phyloP scores from a whole-genome alignment of 2,797 vertebrate species.

The Rhynchotus rufescens region DNA sequence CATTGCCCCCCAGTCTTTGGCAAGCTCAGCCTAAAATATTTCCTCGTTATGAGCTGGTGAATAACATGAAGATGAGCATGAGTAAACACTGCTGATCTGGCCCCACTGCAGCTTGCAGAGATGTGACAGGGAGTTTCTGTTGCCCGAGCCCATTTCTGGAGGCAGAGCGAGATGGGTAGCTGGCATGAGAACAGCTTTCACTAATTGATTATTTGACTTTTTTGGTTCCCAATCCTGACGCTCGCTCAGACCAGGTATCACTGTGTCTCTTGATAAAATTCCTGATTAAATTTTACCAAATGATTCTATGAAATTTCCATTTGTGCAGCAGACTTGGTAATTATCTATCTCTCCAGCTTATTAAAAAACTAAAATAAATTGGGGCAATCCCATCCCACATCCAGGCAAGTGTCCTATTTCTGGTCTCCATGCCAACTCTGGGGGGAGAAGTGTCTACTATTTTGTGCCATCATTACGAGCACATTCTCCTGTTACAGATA shows the following conservation, averaged over 20 bases:
- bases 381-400: slow-evolving; percentile 32
- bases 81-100: not conserved
- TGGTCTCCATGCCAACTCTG: slow-evolving; percentile 54
- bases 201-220: slow-evolving; percentile 31
- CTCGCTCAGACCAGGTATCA: not conserved
- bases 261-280: slow-evolving; percentile 1
- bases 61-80: not conserved
- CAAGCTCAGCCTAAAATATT: not conserved
- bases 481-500: slow-evolving; percentile 52
- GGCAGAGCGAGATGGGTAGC: not conserved
- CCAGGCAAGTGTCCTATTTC: slow-evolving; percentile 29
- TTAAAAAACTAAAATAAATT: slow-evolving; percentile 59
- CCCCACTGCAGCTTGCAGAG: not conserved
- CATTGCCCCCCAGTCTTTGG: not conserved
- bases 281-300: slow-evolving; percentile 18
- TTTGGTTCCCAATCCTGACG: not conserved
- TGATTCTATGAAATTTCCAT: not conserved
- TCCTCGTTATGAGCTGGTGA: not conserved
- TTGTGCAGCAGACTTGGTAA: not conserved
- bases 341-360: slow-evolving; percentile 19
- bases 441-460: slow-evolving; percentile 48
- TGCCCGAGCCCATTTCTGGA: slow-evolving; percentile 25
- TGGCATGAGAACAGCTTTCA: not conserved
- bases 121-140: not conserved
- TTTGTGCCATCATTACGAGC: slow-evolving; percentile 56